Base-by-base conservation (phyloP, 2,797 vertebrate genomes). In the Hirundo rustica region DNA sequence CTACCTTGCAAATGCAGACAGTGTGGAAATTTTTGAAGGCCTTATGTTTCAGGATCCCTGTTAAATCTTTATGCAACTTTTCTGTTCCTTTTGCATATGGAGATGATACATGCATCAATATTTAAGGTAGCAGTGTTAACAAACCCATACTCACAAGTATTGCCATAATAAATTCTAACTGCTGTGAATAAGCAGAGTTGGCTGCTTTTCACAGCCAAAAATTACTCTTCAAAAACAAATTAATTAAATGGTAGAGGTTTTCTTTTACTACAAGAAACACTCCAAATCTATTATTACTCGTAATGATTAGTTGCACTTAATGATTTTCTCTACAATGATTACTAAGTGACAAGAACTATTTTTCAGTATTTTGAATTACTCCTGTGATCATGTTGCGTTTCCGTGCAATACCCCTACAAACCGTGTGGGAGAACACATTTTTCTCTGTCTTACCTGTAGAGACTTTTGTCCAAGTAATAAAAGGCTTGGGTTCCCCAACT, bases 391-490 rank as follows among this genome's bases (percentile, higher is more conserved):
- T 10, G 5, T 10, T 38, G 23, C 17, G 68, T 51, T 74, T 80
- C 38, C 26, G 16, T 25, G 17, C 45, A 40, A 70, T 60, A 67
- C 6, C 13, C 21, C 68, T 85, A 42, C 38, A 51, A 45, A 48
- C 0, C 3, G 4, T 0, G 4, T 7, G 9, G 13, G 68, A 85
- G 13, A 85, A 26, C 12, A 54, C 4, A 29, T 26, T 25, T n/a
- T 16, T 23, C 11, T 57, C 6, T 26, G 4, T 48, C 98, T 91
- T 98, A 99, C 99, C 99, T 96, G 98, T 99, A 44, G 98, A 97
- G 36, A 98, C 96, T 97, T 99, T 98, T 30, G 98, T 99, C 99
- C 99, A 99, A 22, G 98, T 98, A 68, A 99, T 93, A 67, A 98
- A 98, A 47, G 98, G 98, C 84, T 83, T 97, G 10, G 99, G 99